Base-by-base conservation (phyloP, 2,888 invertebrate genomes). In the Teinopalpus imperialis region DNA sequence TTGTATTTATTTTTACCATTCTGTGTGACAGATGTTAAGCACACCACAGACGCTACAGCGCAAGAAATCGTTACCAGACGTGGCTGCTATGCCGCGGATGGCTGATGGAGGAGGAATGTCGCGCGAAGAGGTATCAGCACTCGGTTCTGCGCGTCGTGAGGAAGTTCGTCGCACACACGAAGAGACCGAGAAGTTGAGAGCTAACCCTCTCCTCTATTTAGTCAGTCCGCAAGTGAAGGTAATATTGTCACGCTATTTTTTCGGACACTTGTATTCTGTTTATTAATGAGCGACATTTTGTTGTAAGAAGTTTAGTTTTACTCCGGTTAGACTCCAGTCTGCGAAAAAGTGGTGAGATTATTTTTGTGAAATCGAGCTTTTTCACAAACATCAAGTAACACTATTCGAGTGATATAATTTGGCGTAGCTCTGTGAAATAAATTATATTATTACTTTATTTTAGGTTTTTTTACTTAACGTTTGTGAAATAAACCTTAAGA, bases 201-300 rank as follows among this genome's bases (percentile, higher is more conserved):
- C 97, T 74, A 98, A 98, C 90, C 98, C 98, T 68, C 91, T 98
- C 69, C 93, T 98, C 68, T 98, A 97, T 89, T 91, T 98, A 83
- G 94, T 97, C 93, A 97, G 97, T 94, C 98, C 98, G 74, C 95
- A 97, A 92, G 96, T 98, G 66, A 97, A 97, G 95, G 98, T 98
- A 89, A 89, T 40, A 3, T 14, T 31, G 14, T 16, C 13, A 20
- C 8, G 12, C n/a, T 8, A 14, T n/a, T 35, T 21, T 34, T n/a
- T 13, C 14, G 9, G 23, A 35, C 14, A 24, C 3, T 14, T 8
- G 6, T 16, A 16, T 18, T 5, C 5, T 31, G 4, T 9, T 10
- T 24, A n/a, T n/a, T n/a, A n/a, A n/a, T n/a, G n/a, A n/a, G n/a
- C n/a, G n/a, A n/a, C n/a, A n/a, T n/a, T n/a, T n/a, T n/a, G n/a